phyloP scores from a whole-genome alignment of 1,140 invertebrate species.

The Drosophila navojoa region DNA sequence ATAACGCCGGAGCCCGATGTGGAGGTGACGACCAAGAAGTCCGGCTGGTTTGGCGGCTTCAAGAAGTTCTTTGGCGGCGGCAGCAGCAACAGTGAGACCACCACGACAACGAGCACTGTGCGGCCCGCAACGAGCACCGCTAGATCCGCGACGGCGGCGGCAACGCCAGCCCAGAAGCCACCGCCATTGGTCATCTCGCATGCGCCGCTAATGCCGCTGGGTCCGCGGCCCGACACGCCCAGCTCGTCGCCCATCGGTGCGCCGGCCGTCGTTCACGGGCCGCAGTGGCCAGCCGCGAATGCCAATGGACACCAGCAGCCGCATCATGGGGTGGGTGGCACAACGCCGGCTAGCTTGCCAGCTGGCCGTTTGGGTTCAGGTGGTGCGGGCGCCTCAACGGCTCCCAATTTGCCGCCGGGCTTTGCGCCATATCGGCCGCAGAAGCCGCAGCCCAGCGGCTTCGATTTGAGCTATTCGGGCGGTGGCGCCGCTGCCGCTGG shows the following conservation, averaged over 20 bases:
- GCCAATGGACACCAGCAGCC: conserved; percentile 57
- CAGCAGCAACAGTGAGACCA: conserved; percentile 36
- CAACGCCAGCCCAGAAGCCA: conserved; percentile 53
- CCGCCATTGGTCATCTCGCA: conserved; percentile 73
- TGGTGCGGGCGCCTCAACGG: conserved; percentile 6
- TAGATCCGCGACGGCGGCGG: conserved; percentile 13
- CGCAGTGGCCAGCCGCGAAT: conserved; percentile 66
- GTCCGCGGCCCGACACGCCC: conserved; percentile 74
- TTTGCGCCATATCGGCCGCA: conserved; percentile 70
- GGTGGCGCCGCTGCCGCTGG: conserved; percentile 31
- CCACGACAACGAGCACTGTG: conserved; percentile 19
- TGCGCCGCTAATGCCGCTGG: conserved; percentile 73
- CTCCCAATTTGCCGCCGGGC: conserved; percentile 64
- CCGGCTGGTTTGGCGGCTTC: conserved; percentile 76
- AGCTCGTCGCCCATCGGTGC: conserved; percentile 63
- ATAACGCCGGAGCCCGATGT: conserved; percentile 69
- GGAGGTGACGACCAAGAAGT: conserved; percentile 75
- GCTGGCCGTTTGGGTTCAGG: background rate
- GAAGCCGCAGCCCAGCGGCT: conserved; percentile 70
- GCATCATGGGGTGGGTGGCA: too few species aligned
- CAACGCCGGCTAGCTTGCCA: background rate
- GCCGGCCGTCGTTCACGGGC: conserved; percentile 29
- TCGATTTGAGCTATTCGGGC: conserved; percentile 76
- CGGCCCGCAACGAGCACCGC: conserved; percentile 27
- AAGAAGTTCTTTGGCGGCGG: conserved; percentile 59